Percentiles rank a stretch among this genome's conserved stretches.
Conservation (phyloP, 1,140 invertebrate genomes). For the Rhopalosiphum maidis region DNA sequence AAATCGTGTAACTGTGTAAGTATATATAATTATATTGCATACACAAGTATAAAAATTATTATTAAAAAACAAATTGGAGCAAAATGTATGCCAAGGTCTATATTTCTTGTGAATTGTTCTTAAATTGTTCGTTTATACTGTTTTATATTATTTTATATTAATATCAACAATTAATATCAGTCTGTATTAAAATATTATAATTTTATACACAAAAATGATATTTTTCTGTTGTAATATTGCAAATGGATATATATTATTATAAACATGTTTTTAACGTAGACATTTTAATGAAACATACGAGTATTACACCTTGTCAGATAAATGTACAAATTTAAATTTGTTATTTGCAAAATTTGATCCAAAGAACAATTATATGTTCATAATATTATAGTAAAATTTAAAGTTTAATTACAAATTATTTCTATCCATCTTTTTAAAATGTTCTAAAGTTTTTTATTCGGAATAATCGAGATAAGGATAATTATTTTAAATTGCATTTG, state of each 20-base stretch:
- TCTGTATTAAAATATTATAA: not conserved
- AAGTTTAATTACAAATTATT: not conserved
- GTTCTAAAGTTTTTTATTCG: too few species aligned
- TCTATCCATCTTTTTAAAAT: not conserved
- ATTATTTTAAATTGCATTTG: too few species aligned
- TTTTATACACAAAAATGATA: not conserved
- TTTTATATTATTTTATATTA: not conserved
- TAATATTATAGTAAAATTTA: not conserved
- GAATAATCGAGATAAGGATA: not conserved
- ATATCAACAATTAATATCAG: not conserved
- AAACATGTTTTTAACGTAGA: not conserved
- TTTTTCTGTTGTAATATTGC: not conserved
- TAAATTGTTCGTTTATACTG: not conserved
- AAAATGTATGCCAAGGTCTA: conserved; percentile 5
- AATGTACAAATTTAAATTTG: not conserved
- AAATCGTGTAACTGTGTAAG: too few species aligned
- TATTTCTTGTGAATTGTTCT: not conserved
- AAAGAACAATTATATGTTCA: not conserved
- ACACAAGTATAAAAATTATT: not conserved
- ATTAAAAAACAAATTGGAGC: not conserved
- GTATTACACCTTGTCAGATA: not conserved
- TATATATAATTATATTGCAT: not conserved
- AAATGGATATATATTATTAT: not conserved
- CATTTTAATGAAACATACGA: not conserved
- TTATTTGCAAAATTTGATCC: not conserved